A percentile compares a stretch with the other conserved stretches of the same genome.
Evolutionary conservation across 1,140 invertebrate genomes (phyloP).

Genomic region (Leptinotarsa undecemlineata): DNA sequence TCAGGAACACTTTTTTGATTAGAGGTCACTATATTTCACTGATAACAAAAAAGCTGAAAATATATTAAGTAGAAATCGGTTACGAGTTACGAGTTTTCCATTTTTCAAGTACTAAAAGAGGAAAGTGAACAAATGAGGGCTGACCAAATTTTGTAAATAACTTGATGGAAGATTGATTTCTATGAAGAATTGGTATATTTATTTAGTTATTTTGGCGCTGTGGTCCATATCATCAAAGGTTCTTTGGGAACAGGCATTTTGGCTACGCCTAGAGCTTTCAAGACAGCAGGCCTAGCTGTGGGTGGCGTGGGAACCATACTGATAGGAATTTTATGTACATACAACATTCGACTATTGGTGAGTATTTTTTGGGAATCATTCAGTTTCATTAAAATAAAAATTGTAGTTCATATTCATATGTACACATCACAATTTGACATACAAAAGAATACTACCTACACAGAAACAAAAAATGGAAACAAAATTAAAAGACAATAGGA

Average conservation of each 20-base stretch:
- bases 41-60: background rate
- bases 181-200: background rate
- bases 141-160: background rate
- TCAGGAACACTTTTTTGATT: background rate
- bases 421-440: no score
- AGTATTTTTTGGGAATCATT: conserved; percentile 45
- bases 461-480: no score
- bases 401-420: no score
- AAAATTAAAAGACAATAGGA: no score
- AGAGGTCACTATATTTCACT: no score
- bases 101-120: no score
- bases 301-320: conserved; percentile 72
- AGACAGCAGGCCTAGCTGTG: conserved; percentile 75
- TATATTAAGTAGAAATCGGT: background rate
- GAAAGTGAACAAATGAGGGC: no score
- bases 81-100: background rate
- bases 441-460: no score
- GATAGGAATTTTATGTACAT: conserved; percentile 74
- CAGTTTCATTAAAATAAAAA: no score
- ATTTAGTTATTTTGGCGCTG: conserved; percentile 68
- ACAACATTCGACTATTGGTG: conserved; percentile 79
- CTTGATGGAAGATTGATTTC: background rate
- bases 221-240: conserved; percentile 79
- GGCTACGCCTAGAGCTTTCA: conserved; percentile 84
- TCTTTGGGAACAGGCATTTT: conserved; percentile 86